Percentiles rank a stretch among this genome's conserved stretches.
phyloP scores from a whole-genome alignment of 1,140 invertebrate species.

The Drosophila hydei region DNA sequence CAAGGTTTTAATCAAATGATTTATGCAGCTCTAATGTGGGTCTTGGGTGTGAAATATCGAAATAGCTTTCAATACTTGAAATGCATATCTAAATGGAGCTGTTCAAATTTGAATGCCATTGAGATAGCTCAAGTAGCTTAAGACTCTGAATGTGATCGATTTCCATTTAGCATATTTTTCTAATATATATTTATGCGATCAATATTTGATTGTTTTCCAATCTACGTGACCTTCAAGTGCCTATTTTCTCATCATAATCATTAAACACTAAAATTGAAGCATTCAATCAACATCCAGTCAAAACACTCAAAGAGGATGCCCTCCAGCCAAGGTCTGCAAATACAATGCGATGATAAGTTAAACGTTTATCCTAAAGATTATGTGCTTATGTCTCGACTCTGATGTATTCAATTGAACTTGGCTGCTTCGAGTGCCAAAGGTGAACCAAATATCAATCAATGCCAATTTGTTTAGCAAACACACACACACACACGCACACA shows the following conservation, averaged over 20 bases:
- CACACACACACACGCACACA: slow-evolving; percentile 15
- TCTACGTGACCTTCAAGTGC: neutral
- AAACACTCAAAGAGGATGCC: slow-evolving; percentile 29
- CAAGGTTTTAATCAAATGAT: slow-evolving; percentile 50
- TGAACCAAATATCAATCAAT: slow-evolving; percentile 76
- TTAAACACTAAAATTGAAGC: too few species aligned
- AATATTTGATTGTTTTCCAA: neutral
- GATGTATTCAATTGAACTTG: slow-evolving; percentile 36
- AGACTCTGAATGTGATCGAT: too few species aligned
- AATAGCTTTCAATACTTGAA: neutral
- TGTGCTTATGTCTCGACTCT: slow-evolving; percentile 9
- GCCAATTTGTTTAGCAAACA: slow-evolving; percentile 73
- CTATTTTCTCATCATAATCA: slow-evolving; percentile 1
- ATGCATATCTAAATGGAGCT: slow-evolving; percentile 7
- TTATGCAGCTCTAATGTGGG: slow-evolving; percentile 35
- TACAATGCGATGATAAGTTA: neutral
- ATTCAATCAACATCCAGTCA: slow-evolving; percentile 18
- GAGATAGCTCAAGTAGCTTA: neutral
- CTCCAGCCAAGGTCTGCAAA: slow-evolving; percentile 34
- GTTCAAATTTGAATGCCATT: neutral
- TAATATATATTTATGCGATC: too few species aligned
- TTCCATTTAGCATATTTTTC: too few species aligned
- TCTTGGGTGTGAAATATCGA: slow-evolving; percentile 14
- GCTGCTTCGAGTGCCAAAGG: slow-evolving; percentile 38
- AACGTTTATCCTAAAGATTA: slow-evolving; percentile 3